A percentile compares a stretch with the other conserved stretches of the same genome.
Evolutionary conservation across 2,797 vertebrate species (phyloP).

Genomic region (Syndactyla subalaris): DNA sequence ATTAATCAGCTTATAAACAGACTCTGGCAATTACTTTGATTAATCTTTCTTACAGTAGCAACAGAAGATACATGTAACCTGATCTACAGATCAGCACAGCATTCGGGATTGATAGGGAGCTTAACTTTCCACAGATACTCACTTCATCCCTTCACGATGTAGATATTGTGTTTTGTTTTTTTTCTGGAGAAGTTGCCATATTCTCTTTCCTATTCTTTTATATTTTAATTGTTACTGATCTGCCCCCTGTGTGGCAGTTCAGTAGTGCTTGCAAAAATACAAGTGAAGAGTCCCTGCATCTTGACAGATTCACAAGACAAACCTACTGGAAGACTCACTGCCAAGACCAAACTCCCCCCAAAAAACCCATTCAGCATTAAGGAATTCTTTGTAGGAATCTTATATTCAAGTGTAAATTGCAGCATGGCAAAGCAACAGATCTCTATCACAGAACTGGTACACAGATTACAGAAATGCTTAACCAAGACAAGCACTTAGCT

Average conservation of each 20-base stretch:
- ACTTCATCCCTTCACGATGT: background rate
- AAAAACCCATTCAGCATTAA: background rate
- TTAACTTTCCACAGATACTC: background rate
- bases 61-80: background rate
- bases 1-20: conserved; percentile 47
- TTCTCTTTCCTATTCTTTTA: background rate
- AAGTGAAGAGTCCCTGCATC: background rate
- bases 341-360: background rate
- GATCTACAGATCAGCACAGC: background rate
- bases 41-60: conserved; percentile 11
- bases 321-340: background rate
- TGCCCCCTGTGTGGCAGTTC: background rate
- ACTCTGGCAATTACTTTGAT: conserved; percentile 22
- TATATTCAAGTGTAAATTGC: background rate
- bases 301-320: background rate
- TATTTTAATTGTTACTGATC: background rate
- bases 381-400: background rate
- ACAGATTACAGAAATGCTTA: background rate
- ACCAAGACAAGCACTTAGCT: background rate
- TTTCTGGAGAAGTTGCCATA: background rate
- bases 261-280: background rate
- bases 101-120: background rate
- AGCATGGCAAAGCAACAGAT: background rate
- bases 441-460: background rate
- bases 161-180: background rate